A percentile compares a stretch with the other conserved stretches of the same genome.
Conservation (phyloP, 2,888 invertebrate genomes). For the Nymphalis urticae region DNA sequence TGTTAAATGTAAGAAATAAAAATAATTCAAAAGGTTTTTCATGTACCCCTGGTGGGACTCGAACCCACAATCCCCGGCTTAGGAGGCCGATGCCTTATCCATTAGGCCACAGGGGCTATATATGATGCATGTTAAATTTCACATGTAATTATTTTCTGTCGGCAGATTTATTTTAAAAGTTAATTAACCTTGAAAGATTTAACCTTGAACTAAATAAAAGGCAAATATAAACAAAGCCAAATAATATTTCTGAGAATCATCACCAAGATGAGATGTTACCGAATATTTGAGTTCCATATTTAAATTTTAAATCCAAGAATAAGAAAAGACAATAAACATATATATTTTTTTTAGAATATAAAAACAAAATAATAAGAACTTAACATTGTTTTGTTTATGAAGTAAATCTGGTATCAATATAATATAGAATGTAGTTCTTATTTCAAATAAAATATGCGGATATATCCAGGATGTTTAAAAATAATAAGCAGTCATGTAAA, state of each 20-base stretch:
- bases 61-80: slow-evolving; percentile 90
- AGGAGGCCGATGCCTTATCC: slow-evolving; percentile 90
- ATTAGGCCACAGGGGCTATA: slow-evolving; percentile 87
- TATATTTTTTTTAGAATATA: no score
- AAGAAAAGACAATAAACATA: no score
- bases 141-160: not conserved
- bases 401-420: no score
- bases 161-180: not conserved
- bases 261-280: not conserved
- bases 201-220: not conserved
- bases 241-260: not conserved
- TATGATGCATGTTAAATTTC: not conserved
- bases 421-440: no score
- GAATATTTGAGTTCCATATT: not conserved
- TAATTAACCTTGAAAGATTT: not conserved
- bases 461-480: no score
- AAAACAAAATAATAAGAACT: no score
- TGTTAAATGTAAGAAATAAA: not conserved
- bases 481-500: no score
- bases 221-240: no score
- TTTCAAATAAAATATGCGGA: no score
- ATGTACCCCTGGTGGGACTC: slow-evolving; percentile 87
- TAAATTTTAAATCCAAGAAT: no score
- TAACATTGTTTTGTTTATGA: no score
- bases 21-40: not conserved